Percentiles rank a stretch among this genome's conserved stretches.
Conservation (phyloP, 37 sponge, comb jelly and placozoan genomes). For the Mnemiopsis leidyi region DNA sequence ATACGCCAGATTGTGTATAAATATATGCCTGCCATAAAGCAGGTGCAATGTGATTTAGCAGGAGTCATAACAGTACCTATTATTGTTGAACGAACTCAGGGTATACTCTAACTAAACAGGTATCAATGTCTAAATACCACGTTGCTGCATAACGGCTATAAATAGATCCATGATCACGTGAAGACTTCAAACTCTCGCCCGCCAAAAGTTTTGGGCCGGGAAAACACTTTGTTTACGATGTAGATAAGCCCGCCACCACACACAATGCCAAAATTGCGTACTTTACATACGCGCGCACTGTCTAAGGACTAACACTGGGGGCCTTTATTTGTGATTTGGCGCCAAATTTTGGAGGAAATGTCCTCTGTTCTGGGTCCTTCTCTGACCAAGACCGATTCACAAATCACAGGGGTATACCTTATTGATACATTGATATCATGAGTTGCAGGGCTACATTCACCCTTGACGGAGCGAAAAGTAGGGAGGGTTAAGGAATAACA, state of each 20-base stretch:
- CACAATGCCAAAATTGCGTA: slow-evolving; percentile 29
- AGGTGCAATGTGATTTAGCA: too few species aligned
- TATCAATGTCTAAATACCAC: not conserved
- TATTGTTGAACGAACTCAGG: too few species aligned
- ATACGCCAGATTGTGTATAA: too few species aligned
- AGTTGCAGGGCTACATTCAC: too few species aligned
- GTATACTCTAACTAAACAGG: too few species aligned
- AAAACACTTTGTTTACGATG: not conserved
- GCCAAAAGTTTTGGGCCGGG: not conserved
- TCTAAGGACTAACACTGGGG: not conserved
- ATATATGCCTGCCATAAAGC: too few species aligned
- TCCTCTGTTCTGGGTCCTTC: not conserved
- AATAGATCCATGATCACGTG: slow-evolving; percentile 22
- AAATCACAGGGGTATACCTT: too few species aligned
- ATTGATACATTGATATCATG: too few species aligned
- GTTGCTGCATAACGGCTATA: not conserved
- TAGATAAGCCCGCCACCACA: not conserved
- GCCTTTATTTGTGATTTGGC: not conserved
- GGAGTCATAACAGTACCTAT: too few species aligned
- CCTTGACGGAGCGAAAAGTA: too few species aligned
- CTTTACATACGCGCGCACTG: slow-evolving; percentile 5
- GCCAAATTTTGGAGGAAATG: not conserved
- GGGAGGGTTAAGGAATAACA: too few species aligned
- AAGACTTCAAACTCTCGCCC: not conserved
- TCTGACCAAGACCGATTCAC: too few species aligned